Evolutionary conservation across 2,797 vertebrate genomes (phyloP).

Genomic region (Oophaga sylvatica): DNA sequence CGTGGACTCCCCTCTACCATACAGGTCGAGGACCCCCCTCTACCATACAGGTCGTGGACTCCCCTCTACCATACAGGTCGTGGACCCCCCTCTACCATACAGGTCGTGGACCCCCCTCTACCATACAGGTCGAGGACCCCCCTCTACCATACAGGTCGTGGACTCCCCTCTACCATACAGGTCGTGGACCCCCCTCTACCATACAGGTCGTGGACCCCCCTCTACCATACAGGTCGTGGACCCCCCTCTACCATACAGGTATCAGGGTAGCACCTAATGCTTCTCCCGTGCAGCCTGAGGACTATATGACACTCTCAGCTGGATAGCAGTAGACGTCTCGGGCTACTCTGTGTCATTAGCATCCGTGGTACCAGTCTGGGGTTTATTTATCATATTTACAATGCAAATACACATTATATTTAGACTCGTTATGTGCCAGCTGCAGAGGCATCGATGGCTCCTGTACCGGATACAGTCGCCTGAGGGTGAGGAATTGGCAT

Average conservation of each 20-base stretch:
- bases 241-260: background rate
- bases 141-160: no score
- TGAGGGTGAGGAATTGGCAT: slow-evolving; percentile 16
- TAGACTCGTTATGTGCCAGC: slow-evolving; percentile 30
- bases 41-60: no score
- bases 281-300: background rate
- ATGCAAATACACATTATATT: slow-evolving; percentile 53
- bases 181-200: no score
- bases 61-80: no score
- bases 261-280: background rate
- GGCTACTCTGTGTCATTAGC: background rate
- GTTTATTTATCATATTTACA: slow-evolving; percentile 52
- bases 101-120: no score
- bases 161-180: no score
- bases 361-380: background rate
- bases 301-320: background rate
- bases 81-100: no score
- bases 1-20: no score
- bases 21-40: no score
- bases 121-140: no score
- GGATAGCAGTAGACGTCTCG: background rate
- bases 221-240: no score
- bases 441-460: slow-evolving; percentile 22
- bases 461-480: slow-evolving; percentile 16
- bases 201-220: no score